Evolutionary conservation across 53 echinoderm and acorn worm genomes (phyloP).

Genomic region (Holothuria scabra): DNA sequence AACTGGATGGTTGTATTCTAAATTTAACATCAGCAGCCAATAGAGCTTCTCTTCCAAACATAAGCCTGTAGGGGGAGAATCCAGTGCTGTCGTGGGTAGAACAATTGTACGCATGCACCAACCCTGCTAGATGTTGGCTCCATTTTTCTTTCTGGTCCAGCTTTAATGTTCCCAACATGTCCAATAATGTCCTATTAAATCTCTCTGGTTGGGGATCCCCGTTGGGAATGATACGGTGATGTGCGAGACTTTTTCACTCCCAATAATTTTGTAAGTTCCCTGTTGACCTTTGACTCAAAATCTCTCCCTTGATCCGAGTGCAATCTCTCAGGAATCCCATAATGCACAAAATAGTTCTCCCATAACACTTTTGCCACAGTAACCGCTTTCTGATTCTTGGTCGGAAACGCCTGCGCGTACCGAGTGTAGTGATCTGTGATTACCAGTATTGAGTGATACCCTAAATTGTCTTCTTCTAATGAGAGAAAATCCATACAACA

Average conservation of each 20-base stretch:
- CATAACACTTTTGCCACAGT: conserved; percentile 62
- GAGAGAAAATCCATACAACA: conserved; percentile 57
- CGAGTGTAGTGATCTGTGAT: conserved; percentile 73
- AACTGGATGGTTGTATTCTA: background rate
- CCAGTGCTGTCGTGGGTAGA: conserved; percentile 60
- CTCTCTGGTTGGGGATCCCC: conserved; percentile 68
- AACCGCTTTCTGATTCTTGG: conserved; percentile 60
- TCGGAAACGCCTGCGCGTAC: conserved; percentile 35
- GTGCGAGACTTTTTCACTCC: conserved; percentile 62
- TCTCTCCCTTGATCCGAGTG: conserved; percentile 73
- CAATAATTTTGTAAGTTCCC: conserved; percentile 51
- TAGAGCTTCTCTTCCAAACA: conserved; percentile 69
- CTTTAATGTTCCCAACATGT: conserved; percentile 22
- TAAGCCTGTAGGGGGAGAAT: conserved; percentile 59
- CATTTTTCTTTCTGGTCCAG: conserved; percentile 8
- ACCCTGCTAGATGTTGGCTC: background rate
- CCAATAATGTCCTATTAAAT: conserved; percentile 48
- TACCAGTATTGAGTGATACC: conserved; percentile 56
- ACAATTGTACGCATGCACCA: conserved; percentile 31
- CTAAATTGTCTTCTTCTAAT: conserved; percentile 47
- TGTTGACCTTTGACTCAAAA: conserved; percentile 52
- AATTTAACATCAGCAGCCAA: conserved; percentile 46
- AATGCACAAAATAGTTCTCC: conserved; percentile 64
- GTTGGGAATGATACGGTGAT: conserved; percentile 61
- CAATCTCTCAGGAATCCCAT: conserved; percentile 63